These are phyloP conservation scores for Sicus ferrugineus DNA, from an alignment of 2,888 invertebrate genomes.

Conservation along the genomic window DNA sequence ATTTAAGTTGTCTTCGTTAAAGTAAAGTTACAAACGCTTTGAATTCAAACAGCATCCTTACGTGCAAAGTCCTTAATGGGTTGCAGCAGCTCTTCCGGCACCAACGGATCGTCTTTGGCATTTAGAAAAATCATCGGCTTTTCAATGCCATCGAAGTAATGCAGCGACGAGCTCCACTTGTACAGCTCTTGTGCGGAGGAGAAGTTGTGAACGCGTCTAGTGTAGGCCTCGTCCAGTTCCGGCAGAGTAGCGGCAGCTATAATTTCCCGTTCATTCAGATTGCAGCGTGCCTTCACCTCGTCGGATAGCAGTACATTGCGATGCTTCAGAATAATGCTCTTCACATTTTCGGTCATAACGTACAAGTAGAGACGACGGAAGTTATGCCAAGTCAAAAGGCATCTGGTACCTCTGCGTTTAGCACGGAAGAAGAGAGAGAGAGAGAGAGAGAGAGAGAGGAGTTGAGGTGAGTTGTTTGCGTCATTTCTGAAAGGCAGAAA, in stretches of 20 bases:
- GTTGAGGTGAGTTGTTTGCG: background rate
- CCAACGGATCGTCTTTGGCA: slow-evolving; percentile 89
- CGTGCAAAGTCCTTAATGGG: slow-evolving; percentile 79
- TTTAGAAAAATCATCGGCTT: slow-evolving; percentile 92
- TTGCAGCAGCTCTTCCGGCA: slow-evolving; percentile 79
- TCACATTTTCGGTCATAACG: slow-evolving; percentile 92
- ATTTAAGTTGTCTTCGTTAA: background rate
- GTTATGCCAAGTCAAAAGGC: slow-evolving; percentile 86
- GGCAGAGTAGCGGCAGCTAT: slow-evolving; percentile 86
- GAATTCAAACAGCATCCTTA: slow-evolving; percentile 64
- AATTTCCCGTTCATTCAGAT: slow-evolving; percentile 81
- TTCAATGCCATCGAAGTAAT: slow-evolving; percentile 79
- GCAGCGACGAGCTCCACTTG: slow-evolving; percentile 83
- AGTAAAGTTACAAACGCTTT: background rate
- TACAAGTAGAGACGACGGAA: slow-evolving; percentile 89
- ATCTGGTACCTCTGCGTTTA: slow-evolving; percentile 75
- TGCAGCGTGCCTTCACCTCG: slow-evolving; percentile 74
- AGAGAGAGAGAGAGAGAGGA: background rate
- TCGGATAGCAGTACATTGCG: slow-evolving; percentile 78
- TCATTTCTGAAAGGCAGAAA: background rate
- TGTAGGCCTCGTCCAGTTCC: slow-evolving; percentile 90
- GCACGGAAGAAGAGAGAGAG: background rate
- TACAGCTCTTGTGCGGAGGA: slow-evolving; percentile 81
- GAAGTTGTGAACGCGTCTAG: slow-evolving; percentile 80
- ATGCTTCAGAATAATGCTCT: slow-evolving; percentile 85